phyloP scores from a whole-genome alignment of 2,113 vertebrate genomes.

The Picathartes gymnocephalus region DNA sequence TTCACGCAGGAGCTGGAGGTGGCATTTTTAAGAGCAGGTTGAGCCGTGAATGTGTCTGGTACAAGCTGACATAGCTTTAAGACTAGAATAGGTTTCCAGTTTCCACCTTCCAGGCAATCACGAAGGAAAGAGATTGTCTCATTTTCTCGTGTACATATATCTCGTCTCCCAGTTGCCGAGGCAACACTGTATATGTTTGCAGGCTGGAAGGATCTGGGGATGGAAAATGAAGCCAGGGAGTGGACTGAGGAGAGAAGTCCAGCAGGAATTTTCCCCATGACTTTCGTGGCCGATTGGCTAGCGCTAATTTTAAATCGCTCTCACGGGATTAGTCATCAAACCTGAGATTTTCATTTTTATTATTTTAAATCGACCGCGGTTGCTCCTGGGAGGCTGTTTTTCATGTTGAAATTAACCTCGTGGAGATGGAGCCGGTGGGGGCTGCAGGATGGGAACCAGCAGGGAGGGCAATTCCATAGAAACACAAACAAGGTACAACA shows the following conservation, averaged over 20 bases:
- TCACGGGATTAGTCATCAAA: slow-evolving; percentile 50
- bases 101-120: slow-evolving; percentile 39
- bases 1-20: rapidly evolving
- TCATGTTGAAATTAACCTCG: slow-evolving; percentile 21
- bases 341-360: slow-evolving; percentile 35
- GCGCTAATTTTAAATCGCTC: slow-evolving; percentile 32
- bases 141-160: slow-evolving; percentile 41
- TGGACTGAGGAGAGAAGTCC: slow-evolving; percentile 50
- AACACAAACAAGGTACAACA: slow-evolving; percentile 60
- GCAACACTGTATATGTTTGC: slow-evolving; percentile 74
- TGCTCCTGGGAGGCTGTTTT: slow-evolving; percentile 39
- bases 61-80: not conserved
- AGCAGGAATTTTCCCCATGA: slow-evolving; percentile 64
- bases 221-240: slow-evolving; percentile 69
- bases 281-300: slow-evolving; percentile 43
- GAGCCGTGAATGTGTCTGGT: not conserved
- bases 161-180: slow-evolving; percentile 49
- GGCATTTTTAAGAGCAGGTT: rapidly evolving
- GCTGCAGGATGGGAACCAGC: slow-evolving; percentile 20
- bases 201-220: slow-evolving; percentile 66
- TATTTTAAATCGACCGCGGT: not conserved
- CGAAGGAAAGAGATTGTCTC: slow-evolving; percentile 39
- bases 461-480: slow-evolving; percentile 32
- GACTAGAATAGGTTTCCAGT: not conserved
- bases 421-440: not conserved